phyloP scores from a whole-genome alignment of 2,888 invertebrate genomes.

The Odontocolon sp. region DNA sequence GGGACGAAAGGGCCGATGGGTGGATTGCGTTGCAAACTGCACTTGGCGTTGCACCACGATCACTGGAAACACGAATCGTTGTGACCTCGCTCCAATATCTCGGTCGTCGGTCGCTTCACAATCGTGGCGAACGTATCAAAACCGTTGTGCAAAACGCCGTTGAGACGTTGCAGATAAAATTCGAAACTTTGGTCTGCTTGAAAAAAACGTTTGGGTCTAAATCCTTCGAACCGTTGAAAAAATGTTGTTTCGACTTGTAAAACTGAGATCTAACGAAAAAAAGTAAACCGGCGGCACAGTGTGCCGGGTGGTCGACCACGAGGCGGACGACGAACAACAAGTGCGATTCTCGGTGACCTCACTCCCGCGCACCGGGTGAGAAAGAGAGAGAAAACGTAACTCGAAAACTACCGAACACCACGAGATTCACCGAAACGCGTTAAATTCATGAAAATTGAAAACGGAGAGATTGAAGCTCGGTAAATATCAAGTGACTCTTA shows the following conservation, averaged over 20 bases:
- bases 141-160: too few species aligned
- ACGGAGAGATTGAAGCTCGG: not conserved
- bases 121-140: too few species aligned
- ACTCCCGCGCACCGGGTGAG: conserved; percentile 14
- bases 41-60: conserved; percentile 8
- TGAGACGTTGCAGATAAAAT: too few species aligned
- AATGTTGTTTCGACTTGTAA: too few species aligned
- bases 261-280: too few species aligned
- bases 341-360: conserved; percentile 30
- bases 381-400: not conserved
- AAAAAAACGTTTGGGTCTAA: not conserved
- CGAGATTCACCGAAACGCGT: not conserved
- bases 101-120: not conserved
- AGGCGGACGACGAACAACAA: conserved; percentile 31
- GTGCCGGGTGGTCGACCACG: conserved; percentile 25
- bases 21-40: not conserved
- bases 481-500: not conserved
- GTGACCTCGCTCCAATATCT: conserved; percentile 35
- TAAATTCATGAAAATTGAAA: not conserved
- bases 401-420: not conserved
- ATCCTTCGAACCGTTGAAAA: too few species aligned
- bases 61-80: conserved; percentile 20
- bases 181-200: too few species aligned
- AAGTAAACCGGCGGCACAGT: too few species aligned
- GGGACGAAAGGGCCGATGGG: conserved; percentile 9